Percentiles rank a stretch among this genome's conserved stretches.
Evolutionary conservation across 2,888 invertebrate species (phyloP).

Genomic region (Frankliniella fusca): DNA sequence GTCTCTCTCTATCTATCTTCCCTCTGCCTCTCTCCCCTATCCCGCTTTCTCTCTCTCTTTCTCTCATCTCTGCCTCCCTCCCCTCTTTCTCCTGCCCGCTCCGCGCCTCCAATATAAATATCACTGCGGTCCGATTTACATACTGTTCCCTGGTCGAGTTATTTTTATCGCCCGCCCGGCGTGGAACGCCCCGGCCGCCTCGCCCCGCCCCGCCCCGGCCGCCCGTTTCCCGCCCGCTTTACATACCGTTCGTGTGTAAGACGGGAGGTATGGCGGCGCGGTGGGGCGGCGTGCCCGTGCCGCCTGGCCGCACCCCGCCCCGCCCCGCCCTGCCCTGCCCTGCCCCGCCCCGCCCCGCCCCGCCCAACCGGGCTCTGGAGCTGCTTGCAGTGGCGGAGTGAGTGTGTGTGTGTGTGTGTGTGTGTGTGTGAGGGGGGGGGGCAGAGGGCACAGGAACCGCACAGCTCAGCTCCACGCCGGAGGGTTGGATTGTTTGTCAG

Average conservation of each 20-base stretch:
- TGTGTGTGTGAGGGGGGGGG: no score
- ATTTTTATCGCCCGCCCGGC: no score
- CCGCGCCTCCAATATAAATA: not conserved
- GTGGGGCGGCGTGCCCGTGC: not conserved
- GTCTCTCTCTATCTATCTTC: no score
- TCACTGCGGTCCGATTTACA: not conserved
- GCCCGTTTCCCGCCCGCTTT: not conserved
- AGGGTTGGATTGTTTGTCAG: no score
- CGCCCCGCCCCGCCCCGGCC: not conserved
- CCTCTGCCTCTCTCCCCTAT: not conserved
- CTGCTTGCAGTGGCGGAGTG: conserved; percentile 58
- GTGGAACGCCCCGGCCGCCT: not conserved
- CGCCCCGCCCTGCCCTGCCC: no score
- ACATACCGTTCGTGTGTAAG: not conserved
- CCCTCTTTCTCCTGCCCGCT: not conserved
- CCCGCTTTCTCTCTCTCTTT: not conserved
- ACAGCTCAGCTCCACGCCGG: no score
- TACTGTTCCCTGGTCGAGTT: no score
- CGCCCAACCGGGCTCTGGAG: not conserved
- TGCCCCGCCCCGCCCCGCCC: no score
- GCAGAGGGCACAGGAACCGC: no score
- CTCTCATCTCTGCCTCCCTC: not conserved
- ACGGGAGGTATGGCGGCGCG: not conserved
- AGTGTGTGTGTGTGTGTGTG: conserved; percentile 28
- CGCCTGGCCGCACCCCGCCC: no score